Conservation (phyloP, 2,113 vertebrate genomes). For the Pao palembangensis region DNA sequence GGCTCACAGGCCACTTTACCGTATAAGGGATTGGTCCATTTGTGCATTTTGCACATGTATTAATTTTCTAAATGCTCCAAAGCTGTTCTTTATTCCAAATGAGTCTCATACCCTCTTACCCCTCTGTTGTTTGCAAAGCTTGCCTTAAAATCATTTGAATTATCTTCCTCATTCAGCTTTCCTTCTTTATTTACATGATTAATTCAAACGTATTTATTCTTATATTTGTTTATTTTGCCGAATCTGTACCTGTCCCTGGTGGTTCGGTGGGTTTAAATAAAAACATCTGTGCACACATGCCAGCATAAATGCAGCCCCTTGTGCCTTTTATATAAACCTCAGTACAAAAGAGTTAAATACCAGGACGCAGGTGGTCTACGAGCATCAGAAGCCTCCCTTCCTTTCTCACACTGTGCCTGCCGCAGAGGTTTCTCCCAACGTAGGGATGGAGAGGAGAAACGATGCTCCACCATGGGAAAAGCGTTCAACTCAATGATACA, state of each 20-base stretch:
- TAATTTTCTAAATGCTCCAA: neutral
- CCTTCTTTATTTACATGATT: constrained; percentile 27
- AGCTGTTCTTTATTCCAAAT: neutral
- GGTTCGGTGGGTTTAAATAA: constrained; percentile 35
- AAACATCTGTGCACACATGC: constrained; percentile 16
- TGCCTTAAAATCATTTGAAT: constrained; percentile 7
- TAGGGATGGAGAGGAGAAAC: constrained; percentile 25
- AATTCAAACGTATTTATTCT: constrained; percentile 19
- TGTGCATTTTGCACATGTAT: too few relatives aligned
- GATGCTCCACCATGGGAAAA: constrained; percentile 30
- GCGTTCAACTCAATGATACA: constrained; percentile 15
- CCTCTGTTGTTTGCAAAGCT: constrained; percentile 1
- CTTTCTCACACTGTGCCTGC: constrained; percentile 29
- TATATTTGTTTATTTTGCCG: constrained; percentile 5
- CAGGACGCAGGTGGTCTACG: constrained; percentile 37
- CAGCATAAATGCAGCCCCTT: constrained; percentile 17
- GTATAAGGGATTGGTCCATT: too few relatives aligned
- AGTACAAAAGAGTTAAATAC: constrained; percentile 54
- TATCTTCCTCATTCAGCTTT: constrained; percentile 10
- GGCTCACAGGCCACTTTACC: too few relatives aligned
- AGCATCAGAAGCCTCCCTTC: constrained; percentile 23
- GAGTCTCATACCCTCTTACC: constrained; percentile 1
- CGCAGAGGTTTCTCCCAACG: constrained; percentile 25
- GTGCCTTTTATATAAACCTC: constrained; percentile 40
- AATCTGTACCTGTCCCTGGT: constrained; percentile 29